A percentile compares a stretch with the other conserved stretches of the same genome.
Evolutionary conservation across 2,797 vertebrate genomes (phyloP).

Genomic region (Gadopsis bispinosus): DNA sequence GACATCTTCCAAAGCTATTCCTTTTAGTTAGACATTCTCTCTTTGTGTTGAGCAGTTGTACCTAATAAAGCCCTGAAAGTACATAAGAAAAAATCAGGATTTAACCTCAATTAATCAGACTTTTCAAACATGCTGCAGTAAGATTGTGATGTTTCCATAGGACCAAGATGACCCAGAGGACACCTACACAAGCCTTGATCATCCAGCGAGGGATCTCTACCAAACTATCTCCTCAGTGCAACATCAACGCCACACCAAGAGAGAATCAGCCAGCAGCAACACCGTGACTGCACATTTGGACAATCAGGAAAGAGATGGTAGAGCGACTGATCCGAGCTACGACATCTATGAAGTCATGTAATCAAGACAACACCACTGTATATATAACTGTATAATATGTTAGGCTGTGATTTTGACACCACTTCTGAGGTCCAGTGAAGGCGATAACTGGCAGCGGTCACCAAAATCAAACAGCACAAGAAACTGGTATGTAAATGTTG

Average conservation of each 20-base stretch:
- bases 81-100: too few species aligned
- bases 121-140: background rate
- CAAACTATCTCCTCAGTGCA: background rate
- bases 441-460: background rate
- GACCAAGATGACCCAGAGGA: background rate
- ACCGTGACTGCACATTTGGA: background rate
- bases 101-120: background rate
- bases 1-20: too few species aligned
- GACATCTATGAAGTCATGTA: background rate
- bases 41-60: too few species aligned
- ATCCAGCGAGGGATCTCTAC: slow-evolving; percentile 10
- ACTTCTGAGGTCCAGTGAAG: background rate
- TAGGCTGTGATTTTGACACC: background rate
- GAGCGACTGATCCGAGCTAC: background rate
- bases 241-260: background rate
- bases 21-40: too few species aligned
- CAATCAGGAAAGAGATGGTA: background rate
- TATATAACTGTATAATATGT: background rate
- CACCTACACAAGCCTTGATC: slow-evolving; percentile 14
- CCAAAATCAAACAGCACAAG: background rate
- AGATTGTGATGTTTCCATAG: background rate
- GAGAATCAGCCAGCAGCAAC: too few species aligned
- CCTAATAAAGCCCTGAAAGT: too few species aligned
- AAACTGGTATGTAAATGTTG: background rate
- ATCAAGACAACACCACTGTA: background rate